A percentile compares a stretch with the other conserved stretches of the same genome.
phyloP scores from a whole-genome alignment of 2,113 vertebrate species.

The Phylloscopus trochiloides region DNA sequence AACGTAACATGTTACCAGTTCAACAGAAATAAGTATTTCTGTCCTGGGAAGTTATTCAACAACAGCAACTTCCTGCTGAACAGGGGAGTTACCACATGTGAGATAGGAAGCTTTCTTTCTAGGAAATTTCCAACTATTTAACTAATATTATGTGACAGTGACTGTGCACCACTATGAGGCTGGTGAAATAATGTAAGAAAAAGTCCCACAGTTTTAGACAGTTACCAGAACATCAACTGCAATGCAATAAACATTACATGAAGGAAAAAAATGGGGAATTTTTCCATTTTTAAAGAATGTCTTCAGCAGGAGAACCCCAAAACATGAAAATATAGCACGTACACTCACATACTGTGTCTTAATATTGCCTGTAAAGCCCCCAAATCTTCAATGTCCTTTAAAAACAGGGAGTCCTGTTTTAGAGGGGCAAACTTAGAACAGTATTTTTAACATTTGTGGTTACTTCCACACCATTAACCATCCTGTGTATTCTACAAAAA shows the following conservation, averaged over 20 bases:
- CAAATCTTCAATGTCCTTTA: neutral
- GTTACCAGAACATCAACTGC: neutral
- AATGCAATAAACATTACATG: neutral
- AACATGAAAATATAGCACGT: accelerated
- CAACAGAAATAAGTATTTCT: neutral
- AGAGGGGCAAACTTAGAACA: neutral
- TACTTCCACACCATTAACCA: neutral
- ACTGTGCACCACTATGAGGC: neutral
- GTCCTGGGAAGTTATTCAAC: neutral
- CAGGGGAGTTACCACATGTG: neutral
- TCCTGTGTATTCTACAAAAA: neutral
- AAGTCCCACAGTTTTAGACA: neutral
- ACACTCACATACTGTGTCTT: neutral
- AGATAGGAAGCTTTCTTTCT: neutral
- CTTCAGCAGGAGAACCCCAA: neutral
- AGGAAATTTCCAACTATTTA: neutral
- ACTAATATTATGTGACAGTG: neutral
- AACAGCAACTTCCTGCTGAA: neutral
- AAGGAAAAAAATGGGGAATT: neutral
- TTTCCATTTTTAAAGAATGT: neutral
- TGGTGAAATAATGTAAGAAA: neutral
- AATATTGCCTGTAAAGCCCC: neutral
- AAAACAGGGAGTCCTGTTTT: neutral
- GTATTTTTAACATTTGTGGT: neutral
- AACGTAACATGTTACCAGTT: accelerated